Base-by-base conservation (phyloP, 2,888 invertebrate genomes). In the Agrypnus murinus region DNA sequence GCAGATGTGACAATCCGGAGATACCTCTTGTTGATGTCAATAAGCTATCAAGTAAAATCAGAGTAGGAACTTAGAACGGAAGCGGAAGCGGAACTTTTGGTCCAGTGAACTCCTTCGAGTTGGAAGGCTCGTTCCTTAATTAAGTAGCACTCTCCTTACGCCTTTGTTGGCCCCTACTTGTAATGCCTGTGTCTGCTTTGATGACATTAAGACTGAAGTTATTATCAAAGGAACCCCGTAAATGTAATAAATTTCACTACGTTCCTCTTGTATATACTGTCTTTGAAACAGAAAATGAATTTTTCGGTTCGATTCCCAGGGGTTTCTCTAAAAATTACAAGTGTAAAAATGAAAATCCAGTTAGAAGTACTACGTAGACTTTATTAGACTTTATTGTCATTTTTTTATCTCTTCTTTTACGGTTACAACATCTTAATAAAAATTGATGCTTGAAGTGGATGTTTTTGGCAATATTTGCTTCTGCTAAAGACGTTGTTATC, bases 41-140 rank as follows among this genome's bases (percentile, higher is more conserved):
- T 66, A 66, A 46, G 59, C 46, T 46, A 66, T 66, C 40, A 59
- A 59, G 59, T 8, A 36, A 59, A 50, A 45, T 45, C 25, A 25
- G 25, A 58, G 57, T 50, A 43, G 17, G 38, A 59, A 66, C 66
- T 66, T 66, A n/a, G 46, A 60, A 40, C 60, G 60, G 60, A 63
- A 66, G 59, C 66, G 59, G 66, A 66, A 66, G 66, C 59, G 50
- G 66, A 66, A 66, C 66, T 66, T 58, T 66, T 66, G 66, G 66
- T 66, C 48, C 66, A 66, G 48, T 46, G 66, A 66, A 66, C 66
- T 66, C 46, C 58, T 66, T 66, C 15, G 40, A 66, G 58, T 66
- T 66, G 50, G 58, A 66, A 48, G 59, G 66, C 36, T 66, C 66
- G 58, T 25, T 66, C 66, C 66, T 66, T 66, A 66, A 66, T 66